Evolutionary conservation across 2,113 vertebrate genomes (phyloP).

Genomic region (Tapirus terrestris): DNA sequence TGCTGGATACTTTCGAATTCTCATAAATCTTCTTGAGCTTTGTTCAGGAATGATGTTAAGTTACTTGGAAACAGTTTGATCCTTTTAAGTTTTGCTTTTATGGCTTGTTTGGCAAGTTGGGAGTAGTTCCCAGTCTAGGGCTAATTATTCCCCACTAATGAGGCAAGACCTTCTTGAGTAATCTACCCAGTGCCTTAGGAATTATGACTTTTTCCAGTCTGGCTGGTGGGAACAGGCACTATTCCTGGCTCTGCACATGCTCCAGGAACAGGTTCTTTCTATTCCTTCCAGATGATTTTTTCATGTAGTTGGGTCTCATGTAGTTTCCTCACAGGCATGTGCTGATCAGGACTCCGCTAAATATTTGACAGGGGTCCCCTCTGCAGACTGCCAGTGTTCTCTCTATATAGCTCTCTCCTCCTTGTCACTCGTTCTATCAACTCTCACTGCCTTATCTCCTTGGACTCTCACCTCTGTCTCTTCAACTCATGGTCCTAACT

Average conservation of each 20-base stretch:
- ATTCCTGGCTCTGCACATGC: not conserved
- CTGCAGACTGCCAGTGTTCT: not conserved
- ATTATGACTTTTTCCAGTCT: not conserved
- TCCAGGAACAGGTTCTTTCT: not conserved
- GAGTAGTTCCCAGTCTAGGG: not conserved
- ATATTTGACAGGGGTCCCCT: not conserved
- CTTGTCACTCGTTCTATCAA: not conserved
- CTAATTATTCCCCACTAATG: not conserved
- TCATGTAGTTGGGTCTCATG: not conserved
- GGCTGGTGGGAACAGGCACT: not conserved
- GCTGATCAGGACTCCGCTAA: not conserved
- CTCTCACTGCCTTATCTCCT: not conserved
- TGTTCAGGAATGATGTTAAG: not conserved
- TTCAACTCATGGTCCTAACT: not conserved
- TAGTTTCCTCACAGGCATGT: not conserved
- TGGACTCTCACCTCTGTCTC: not conserved
- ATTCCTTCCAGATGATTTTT: not conserved
- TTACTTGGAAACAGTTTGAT: not conserved
- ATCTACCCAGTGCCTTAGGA: not conserved
- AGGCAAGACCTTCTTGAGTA: constrained; percentile 17
- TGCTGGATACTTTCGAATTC: not conserved
- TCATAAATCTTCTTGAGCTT: not conserved
- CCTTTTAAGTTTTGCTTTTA: not conserved
- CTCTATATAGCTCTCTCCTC: not conserved
- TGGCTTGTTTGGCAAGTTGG: not conserved